A percentile compares a stretch with the other conserved stretches of the same genome.
phyloP scores from a whole-genome alignment of 2,113 vertebrate genomes.

The Archocentrus centrarchus region DNA sequence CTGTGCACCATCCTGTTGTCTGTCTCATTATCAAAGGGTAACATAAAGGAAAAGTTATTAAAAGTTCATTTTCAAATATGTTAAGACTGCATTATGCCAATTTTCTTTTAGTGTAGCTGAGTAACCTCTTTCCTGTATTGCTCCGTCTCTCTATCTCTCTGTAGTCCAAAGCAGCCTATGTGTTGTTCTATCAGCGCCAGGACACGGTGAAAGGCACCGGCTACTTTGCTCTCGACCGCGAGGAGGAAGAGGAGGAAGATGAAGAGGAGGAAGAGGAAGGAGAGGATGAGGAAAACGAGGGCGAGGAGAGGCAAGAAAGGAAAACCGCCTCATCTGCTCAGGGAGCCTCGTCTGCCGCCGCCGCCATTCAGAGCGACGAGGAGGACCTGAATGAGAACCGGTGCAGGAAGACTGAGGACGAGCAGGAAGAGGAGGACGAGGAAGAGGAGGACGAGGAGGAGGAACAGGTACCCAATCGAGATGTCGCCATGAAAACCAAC shows the following conservation, averaged over 20 bases:
- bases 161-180: constrained; percentile 97
- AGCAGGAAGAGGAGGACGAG: constrained; percentile 82
- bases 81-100: neutral
- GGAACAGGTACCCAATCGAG: constrained; percentile 85
- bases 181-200: constrained; percentile 97
- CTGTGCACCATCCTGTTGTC: too few relatives aligned
- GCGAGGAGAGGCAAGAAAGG: constrained; percentile 79
- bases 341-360: constrained; percentile 5
- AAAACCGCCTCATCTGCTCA: constrained; percentile 70
- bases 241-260: constrained; percentile 89
- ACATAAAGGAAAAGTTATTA: neutral
- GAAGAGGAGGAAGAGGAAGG: constrained; percentile 82
- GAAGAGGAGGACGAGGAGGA: constrained; percentile 88
- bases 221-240: constrained; percentile 94
- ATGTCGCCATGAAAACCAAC: constrained; percentile 95
- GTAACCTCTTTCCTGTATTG: constrained; percentile 19
- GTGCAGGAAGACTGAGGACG: constrained; percentile 87
- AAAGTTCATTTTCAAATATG: neutral
- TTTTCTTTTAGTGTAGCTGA: neutral
- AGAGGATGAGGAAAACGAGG: constrained; percentile 76
- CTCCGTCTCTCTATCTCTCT: neutral
- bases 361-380: constrained; percentile 72
- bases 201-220: constrained; percentile 96
- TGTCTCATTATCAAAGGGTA: neutral
- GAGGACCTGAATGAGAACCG: constrained; percentile 90